Evolutionary conservation across 92 coral and sea anemone species (phyloP).

Genomic region (Pocillopora grandis): DNA sequence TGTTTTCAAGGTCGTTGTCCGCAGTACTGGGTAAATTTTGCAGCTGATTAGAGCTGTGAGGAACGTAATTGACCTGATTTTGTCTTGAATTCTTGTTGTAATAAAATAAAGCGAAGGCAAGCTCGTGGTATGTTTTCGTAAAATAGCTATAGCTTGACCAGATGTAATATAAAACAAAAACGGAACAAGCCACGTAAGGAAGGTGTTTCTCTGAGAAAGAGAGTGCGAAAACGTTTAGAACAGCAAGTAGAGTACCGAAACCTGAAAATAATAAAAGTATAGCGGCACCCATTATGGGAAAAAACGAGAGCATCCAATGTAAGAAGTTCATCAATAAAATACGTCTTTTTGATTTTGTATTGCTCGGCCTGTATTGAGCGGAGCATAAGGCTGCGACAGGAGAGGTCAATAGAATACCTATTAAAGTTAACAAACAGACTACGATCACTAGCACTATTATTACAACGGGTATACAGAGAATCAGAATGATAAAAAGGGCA

Average conservation of each 20-base stretch:
- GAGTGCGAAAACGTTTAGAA: not conserved
- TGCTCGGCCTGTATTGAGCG: accelerated
- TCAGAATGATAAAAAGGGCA: not conserved
- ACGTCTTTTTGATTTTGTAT: no score
- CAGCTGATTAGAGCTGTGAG: not conserved
- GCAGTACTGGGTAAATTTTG: not conserved
- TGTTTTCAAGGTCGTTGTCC: not conserved
- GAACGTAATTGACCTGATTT: not conserved
- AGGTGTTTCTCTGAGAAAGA: slow-evolving; percentile 9
- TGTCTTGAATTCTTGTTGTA: not conserved
- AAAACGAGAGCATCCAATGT: not conserved
- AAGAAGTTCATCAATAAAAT: not conserved
- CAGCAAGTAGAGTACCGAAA: not conserved
- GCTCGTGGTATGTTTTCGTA: slow-evolving; percentile 27
- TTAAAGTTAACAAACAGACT: not conserved
- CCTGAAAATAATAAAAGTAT: not conserved
- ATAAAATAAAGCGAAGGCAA: slow-evolving; percentile 20
- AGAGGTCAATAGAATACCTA: accelerated
- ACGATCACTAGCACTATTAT: not conserved
- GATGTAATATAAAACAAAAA: not conserved
- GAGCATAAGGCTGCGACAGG: not conserved
- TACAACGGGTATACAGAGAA: not conserved
- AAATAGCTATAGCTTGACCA: slow-evolving; percentile 30
- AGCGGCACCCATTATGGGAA: not conserved
- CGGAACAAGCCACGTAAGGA: not conserved